Evolutionary conservation across 2,888 invertebrate genomes (phyloP).

Genomic region (Xestia ashworthii): DNA sequence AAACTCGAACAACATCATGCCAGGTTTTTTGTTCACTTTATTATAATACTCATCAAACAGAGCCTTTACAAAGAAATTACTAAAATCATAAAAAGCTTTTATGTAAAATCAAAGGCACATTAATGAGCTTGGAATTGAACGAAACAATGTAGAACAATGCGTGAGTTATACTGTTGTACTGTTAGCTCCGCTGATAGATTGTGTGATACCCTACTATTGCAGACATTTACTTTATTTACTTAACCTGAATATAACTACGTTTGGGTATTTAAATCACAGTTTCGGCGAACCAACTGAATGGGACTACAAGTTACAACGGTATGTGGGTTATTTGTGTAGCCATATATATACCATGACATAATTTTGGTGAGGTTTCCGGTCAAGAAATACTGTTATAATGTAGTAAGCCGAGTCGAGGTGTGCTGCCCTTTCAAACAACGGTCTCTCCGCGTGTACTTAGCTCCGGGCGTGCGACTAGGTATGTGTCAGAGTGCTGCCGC

Average conservation of each 20-base stretch:
- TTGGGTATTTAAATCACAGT: slow-evolving; percentile 4
- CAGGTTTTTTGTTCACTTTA: slow-evolving; percentile 9
- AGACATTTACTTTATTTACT: not conserved
- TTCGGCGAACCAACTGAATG: not conserved
- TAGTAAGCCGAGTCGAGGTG: not conserved
- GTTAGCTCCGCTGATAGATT: not conserved
- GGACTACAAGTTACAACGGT: not conserved
- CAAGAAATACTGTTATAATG: not conserved
- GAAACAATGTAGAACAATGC: slow-evolving; percentile 18
- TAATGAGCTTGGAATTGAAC: slow-evolving; percentile 15
- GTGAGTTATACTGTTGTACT: not conserved
- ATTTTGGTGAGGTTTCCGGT: not conserved
- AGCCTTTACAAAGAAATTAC: slow-evolving; percentile 16
- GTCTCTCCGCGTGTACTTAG: not conserved
- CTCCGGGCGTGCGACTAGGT: not conserved
- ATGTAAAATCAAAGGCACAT: slow-evolving; percentile 21
- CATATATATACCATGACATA: not conserved
- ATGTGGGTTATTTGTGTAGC: not conserved
- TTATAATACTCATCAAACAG: slow-evolving; percentile 26
- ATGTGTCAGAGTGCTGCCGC: not conserved
- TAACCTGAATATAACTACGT: slow-evolving; percentile 8
- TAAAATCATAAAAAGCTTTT: slow-evolving; percentile 21
- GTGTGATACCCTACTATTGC: not conserved
- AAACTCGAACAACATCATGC: slow-evolving; percentile 4
- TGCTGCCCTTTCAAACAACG: not conserved